A percentile compares a stretch with the other conserved stretches of the same genome.
Conservation (phyloP, 2,888 invertebrate genomes). For the Steinernema carpocapsae region DNA sequence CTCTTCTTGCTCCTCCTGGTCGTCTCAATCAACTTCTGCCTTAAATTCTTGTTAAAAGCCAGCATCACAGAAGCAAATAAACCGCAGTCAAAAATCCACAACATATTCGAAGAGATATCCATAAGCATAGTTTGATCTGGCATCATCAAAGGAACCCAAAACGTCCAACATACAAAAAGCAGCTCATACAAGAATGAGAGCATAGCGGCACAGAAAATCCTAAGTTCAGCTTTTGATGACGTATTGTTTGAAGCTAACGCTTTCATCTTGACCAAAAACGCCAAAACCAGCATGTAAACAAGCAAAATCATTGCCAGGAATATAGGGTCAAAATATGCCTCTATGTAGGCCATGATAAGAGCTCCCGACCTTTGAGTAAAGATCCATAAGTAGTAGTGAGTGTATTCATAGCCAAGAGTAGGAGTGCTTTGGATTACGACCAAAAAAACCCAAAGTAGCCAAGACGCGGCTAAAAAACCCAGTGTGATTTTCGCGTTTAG, state of each 20-base stretch:
- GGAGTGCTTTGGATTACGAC: neutral
- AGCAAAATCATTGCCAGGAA: neutral
- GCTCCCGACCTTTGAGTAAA: neutral
- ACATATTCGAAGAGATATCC: neutral
- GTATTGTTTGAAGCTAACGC: neutral
- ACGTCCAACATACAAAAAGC: neutral
- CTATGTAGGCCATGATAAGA: neutral
- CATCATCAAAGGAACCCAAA: neutral
- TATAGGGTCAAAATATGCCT: neutral
- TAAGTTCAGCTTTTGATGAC: neutral
- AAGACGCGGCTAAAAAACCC: neutral
- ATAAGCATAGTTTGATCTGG: neutral
- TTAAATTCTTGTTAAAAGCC: neutral
- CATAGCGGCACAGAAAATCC: neutral
- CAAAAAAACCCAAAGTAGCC: slow-evolving; percentile 6
- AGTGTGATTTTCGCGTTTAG: neutral
- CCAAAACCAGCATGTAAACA: slow-evolving; percentile 5
- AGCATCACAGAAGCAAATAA: neutral
- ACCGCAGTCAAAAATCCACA: slow-evolving; percentile 5
- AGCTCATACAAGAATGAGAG: neutral
- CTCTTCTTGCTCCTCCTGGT: too few species aligned
- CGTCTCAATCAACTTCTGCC: neutral
- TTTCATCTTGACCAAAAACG: neutral
- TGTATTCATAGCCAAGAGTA: neutral
- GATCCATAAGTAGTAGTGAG: neutral